phyloP scores from a whole-genome alignment of 35 echinoderm and acorn worm genomes.

The Ophiothrix spiculata region DNA sequence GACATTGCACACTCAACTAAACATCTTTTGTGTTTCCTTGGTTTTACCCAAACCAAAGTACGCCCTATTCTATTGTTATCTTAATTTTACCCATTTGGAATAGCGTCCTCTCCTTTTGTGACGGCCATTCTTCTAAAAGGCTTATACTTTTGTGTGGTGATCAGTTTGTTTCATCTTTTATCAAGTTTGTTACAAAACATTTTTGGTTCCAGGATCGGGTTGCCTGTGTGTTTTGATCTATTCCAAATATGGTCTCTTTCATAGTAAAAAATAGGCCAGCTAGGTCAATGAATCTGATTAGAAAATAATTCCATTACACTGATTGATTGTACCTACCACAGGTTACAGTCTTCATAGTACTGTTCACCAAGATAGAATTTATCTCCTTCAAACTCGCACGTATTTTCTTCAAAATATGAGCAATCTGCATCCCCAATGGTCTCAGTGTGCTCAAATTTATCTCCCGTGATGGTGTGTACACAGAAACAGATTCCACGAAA shows the following conservation, averaged over 20 bases:
- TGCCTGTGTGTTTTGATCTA: neutral
- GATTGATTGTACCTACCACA: slow-evolving; percentile 14
- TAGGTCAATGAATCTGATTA: neutral
- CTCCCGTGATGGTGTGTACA: neutral
- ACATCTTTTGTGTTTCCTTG: too few relatives aligned
- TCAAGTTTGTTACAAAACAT: neutral
- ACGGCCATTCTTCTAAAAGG: too few relatives aligned
- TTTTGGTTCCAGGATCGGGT: neutral
- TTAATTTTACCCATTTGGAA: too few relatives aligned
- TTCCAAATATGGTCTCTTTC: neutral
- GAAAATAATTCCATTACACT: neutral
- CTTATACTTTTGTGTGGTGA: too few relatives aligned
- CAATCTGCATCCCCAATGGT: neutral
- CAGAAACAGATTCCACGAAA: neutral
- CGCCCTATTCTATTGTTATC: too few relatives aligned
- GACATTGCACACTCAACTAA: too few relatives aligned
- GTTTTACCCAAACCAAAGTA: too few relatives aligned
- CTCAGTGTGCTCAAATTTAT: neutral
- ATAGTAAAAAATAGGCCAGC: neutral
- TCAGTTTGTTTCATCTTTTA: too few relatives aligned
- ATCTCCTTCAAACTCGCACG: neutral
- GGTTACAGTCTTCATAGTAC: slow-evolving; percentile 21
- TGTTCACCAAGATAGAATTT: slow-evolving; percentile 9
- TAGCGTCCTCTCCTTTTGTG: too few relatives aligned
- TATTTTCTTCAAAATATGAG: neutral